phyloP scores from a whole-genome alignment of 2,113 vertebrate species.

The Chionomys nivalis region DNA sequence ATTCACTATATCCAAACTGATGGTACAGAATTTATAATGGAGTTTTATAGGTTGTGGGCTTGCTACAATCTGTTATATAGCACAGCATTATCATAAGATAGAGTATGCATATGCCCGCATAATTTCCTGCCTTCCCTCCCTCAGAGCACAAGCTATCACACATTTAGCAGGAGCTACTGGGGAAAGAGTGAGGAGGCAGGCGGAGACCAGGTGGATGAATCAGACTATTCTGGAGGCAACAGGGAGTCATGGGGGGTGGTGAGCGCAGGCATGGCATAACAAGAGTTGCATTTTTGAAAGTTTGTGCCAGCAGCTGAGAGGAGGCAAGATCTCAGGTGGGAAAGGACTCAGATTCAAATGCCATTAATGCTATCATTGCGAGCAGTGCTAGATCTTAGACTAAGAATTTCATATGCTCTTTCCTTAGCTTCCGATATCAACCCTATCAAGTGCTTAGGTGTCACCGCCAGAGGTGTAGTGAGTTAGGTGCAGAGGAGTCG shows the following conservation, averaged over 20 bases:
- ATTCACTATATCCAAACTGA: background rate
- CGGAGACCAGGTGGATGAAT: background rate
- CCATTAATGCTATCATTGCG: constrained; percentile 21
- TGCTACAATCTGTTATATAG: background rate
- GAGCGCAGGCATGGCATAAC: background rate
- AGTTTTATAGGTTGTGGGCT: background rate
- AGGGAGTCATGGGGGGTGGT: background rate
- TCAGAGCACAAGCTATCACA: background rate
- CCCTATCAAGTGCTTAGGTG: background rate
- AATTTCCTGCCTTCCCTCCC: background rate
- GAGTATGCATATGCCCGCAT: background rate
- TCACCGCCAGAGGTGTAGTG: background rate
- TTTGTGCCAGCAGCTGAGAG: background rate
- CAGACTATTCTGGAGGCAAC: background rate
- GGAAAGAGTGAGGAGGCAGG: background rate
- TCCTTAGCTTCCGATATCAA: background rate
- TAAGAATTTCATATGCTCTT: constrained; percentile 1
- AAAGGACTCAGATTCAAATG: constrained; percentile 54
- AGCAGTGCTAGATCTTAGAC: background rate
- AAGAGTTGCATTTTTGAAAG: constrained; percentile 37
- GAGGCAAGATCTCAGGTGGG: background rate
- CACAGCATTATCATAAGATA: background rate
- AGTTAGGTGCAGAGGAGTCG: background rate
- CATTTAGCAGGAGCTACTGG: background rate
- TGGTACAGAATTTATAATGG: background rate